These are phyloP conservation scores for Dysmachus trigonus DNA, from an alignment of 2,888 invertebrate genomes.

Conservation along the genomic window DNA sequence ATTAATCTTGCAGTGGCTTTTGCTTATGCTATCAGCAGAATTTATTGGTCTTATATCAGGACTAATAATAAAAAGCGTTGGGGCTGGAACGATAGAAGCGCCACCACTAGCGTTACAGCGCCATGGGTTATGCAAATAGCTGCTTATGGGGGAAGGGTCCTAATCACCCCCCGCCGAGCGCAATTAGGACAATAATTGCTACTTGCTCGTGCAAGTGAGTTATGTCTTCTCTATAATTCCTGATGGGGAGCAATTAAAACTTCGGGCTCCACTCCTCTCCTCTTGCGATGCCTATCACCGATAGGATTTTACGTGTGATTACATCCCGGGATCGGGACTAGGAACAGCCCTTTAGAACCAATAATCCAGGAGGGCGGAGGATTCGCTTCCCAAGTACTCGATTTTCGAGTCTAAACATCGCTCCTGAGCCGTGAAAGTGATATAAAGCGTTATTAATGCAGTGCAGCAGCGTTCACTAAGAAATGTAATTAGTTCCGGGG, in stretches of 20 bases:
- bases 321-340: not conserved
- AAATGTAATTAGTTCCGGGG: constrained; percentile 31
- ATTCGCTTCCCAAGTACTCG: not conserved
- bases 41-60: constrained; percentile 34
- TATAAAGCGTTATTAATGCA: constrained; percentile 22
- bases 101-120: not conserved
- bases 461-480: constrained; percentile 1
- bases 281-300: not conserved
- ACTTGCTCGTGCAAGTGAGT: constrained; percentile 25
- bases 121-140: not conserved
- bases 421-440: constrained; percentile 16
- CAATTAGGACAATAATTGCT: constrained; percentile 33
- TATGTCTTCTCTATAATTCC: not conserved
- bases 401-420: not conserved
- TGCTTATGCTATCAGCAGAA: constrained; percentile 23
- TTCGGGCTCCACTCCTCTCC: not conserved
- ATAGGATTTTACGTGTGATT: not conserved
- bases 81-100: not conserved
- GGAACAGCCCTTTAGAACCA: not conserved
- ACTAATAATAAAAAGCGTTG: constrained; percentile 7
- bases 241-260: constrained; percentile 25
- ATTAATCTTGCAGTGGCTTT: constrained; percentile 30
- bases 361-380: too few relatives aligned
- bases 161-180: constrained; percentile 1
- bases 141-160: not conserved